Base-by-base conservation (phyloP, 2,797 vertebrate species). In the Philypnodon macrostomus region DNA sequence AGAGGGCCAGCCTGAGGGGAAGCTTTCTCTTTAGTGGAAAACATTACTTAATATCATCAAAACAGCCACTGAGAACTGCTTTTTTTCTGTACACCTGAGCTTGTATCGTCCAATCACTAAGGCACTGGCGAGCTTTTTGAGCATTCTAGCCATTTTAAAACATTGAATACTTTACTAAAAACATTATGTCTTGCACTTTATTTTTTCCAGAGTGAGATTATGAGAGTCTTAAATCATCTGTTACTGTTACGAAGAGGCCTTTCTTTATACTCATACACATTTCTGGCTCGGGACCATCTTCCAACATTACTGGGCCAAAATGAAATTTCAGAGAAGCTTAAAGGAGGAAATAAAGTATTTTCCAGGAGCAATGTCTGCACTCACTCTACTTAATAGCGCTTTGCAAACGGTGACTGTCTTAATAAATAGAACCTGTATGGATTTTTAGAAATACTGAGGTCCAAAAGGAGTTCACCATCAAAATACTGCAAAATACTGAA, bases 21-120 rank as follows among this genome's bases (percentile, higher is more conserved):
- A 55, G 11, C 11, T 26, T 75, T 75, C 56, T 63, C 60, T 66
- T 56, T 51, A 51, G 64, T 74, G 59, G 75, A 75, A 78, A 80
- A 79, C 78, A 74, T 85, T 79, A 77, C 67, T 78, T 77, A 79
- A 79, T 72, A 69, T 58, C 67, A 70, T 65, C 57, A 58, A 81
- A 75, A 73, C 68, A 67, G 51, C 55, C 69, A 57, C 34, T 44
- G 46, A 52, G 44, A 58, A 31, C 11, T 14, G n/a, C 31, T 29
- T 16, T 30, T 45, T 52, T 15, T 12, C 9, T n/a, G 40, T 11
- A 41, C 47, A 63, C 53, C 45, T 66, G 57, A 74, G 44, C 46
- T 45, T 5, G 9, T 4, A 38, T 32, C 29, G n/a, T 34, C 12
- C 19, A 5, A n/a, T n/a, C n/a, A n/a, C n/a, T n/a, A n/a, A 8